Percentiles rank a stretch among this genome's conserved stretches.
Evolutionary conservation across 23 tunicate species (phyloP).

Genomic region (Phallusia fumigata): DNA sequence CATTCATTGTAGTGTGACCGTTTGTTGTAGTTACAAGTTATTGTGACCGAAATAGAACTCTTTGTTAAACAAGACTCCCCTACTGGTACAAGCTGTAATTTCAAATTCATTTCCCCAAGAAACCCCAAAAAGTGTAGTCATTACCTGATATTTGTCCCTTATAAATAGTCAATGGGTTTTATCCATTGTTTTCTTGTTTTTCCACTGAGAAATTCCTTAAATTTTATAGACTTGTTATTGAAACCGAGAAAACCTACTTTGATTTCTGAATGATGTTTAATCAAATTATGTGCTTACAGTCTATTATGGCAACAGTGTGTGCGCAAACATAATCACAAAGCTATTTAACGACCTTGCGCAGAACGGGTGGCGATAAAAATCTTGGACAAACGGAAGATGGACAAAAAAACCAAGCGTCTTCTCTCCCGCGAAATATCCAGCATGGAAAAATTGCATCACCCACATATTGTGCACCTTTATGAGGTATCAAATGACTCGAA

Average conservation of each 20-base stretch:
- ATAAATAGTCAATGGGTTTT: not conserved
- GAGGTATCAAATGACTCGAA: conserved; percentile 31
- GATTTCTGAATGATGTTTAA: too few relatives aligned
- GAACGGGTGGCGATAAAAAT: conserved; percentile 85
- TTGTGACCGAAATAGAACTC: too few relatives aligned
- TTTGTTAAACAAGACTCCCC: too few relatives aligned
- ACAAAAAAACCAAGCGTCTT: conserved; percentile 70
- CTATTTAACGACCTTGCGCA: conserved; percentile 10
- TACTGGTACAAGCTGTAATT: too few relatives aligned
- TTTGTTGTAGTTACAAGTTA: too few relatives aligned
- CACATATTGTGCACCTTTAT: conserved; percentile 70
- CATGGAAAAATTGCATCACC: conserved; percentile 93
- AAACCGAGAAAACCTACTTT: not conserved
- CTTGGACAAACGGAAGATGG: conserved; percentile 84
- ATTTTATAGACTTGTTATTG: conserved; percentile 11
- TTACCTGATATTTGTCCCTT: too few relatives aligned
- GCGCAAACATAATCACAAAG: not conserved
- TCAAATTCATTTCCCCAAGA: too few relatives aligned
- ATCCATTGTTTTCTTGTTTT: not conserved
- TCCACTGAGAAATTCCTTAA: not conserved
- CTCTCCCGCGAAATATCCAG: conserved; percentile 80
- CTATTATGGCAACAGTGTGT: not conserved
- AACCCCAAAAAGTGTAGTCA: too few relatives aligned
- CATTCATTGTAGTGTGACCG: too few relatives aligned
- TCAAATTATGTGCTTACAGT: not conserved